Evolutionary conservation across 2,797 vertebrate genomes (phyloP).

Genomic region (Simalia tracyae): DNA sequence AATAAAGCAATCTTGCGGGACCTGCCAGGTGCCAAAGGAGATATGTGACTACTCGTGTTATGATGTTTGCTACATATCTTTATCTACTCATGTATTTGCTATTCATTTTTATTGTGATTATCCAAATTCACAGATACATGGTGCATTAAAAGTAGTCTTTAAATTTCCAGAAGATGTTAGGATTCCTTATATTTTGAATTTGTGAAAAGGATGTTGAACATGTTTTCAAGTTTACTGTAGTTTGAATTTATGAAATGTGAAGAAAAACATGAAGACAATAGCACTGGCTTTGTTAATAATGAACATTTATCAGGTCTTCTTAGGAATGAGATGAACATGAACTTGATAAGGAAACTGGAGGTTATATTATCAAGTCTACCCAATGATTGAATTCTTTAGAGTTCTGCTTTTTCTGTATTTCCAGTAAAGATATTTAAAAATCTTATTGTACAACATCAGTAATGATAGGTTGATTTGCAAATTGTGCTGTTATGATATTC

Average conservation of each 20-base stretch:
- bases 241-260: not conserved
- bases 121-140: not conserved
- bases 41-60: not conserved
- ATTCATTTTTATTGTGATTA: not conserved
- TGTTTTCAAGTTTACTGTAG: not conserved
- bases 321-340: not conserved
- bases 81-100: not conserved
- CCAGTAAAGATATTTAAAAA: not conserved
- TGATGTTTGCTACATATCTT: not conserved
- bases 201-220: not conserved
- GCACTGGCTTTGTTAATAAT: not conserved
- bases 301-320: not conserved
- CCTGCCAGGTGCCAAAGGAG: not conserved
- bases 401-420: not conserved
- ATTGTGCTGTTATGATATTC: slow-evolving; percentile 13
- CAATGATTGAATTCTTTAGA: not conserved
- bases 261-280: not conserved
- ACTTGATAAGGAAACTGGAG: not conserved
- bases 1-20: not conserved
- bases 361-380: not conserved
- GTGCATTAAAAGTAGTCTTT: not conserved
- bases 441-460: not conserved
- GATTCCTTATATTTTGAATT: not conserved
- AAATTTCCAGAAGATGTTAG: not conserved
- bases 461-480: slow-evolving; percentile 6